These are phyloP conservation scores for Leptopilina myrica DNA, from an alignment of 2,888 invertebrate genomes.

Conservation along the genomic window DNA sequence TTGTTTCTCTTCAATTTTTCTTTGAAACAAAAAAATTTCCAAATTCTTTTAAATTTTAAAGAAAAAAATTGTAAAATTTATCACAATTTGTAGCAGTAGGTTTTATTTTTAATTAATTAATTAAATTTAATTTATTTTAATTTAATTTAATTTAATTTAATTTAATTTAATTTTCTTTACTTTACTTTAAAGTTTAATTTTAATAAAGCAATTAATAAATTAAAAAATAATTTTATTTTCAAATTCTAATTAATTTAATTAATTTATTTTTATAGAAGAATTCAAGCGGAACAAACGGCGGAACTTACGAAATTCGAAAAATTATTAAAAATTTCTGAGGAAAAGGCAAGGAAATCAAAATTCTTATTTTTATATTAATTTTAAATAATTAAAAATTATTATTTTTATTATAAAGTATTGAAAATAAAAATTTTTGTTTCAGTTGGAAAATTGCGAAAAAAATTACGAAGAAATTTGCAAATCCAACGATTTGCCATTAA, in stretches of 20 bases:
- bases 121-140: not conserved
- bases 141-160: not conserved
- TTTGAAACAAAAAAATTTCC: no score
- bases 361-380: no score
- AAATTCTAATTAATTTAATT: no score
- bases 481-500: not conserved
- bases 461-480: not conserved
- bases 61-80: no score
- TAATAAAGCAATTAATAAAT: no score
- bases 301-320: not conserved
- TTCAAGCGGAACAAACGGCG: not conserved
- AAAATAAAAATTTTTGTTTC: not conserved
- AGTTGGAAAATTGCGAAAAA: not conserved
- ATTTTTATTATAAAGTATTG: no score
- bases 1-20: not conserved
- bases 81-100: no score
- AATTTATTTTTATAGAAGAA: constrained; percentile 3
- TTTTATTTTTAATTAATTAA: not conserved
- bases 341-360: not conserved
- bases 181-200: no score
- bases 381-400: no score
- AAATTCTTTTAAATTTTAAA: no score
- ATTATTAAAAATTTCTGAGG: not conserved
- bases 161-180: no score
- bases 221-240: no score